phyloP scores from a whole-genome alignment of 1,140 invertebrate species.

The Pararge aegeria region DNA sequence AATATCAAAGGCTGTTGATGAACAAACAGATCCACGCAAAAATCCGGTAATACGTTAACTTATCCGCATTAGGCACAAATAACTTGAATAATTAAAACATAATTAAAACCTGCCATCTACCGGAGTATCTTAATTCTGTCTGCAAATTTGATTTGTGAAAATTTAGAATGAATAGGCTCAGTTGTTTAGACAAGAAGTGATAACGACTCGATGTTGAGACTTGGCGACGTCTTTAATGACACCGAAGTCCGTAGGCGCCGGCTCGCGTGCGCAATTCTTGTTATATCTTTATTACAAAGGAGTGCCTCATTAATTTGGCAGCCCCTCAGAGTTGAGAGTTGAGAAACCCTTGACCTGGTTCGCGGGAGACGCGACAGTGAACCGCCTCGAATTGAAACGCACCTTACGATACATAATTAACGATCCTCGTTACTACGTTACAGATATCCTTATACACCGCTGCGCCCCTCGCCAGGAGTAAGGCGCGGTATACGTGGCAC shows the following conservation, averaged over 20 bases:
- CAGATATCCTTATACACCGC: constrained; percentile 38
- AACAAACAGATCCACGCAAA: too few relatives aligned
- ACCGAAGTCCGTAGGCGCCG: constrained; percentile 58
- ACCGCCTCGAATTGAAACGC: constrained; percentile 68
- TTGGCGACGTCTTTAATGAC: constrained; percentile 72
- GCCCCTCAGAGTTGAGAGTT: constrained; percentile 72
- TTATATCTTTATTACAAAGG: constrained; percentile 80
- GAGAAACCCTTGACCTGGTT: constrained; percentile 75
- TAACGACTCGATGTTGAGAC: constrained; percentile 65
- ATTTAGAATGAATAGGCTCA: constrained; percentile 54
- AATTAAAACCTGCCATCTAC: constrained; percentile 6
- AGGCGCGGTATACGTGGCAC: too few relatives aligned
- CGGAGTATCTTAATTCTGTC: constrained; percentile 18
- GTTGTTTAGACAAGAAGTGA: constrained; percentile 69
- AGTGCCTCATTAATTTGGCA: constrained; percentile 79
- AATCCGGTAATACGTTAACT: too few relatives aligned
- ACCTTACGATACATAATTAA: constrained; percentile 77
- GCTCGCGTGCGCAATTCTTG: constrained; percentile 76
- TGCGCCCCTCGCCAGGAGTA: not conserved
- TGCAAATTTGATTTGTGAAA: constrained; percentile 36
- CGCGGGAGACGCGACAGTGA: constrained; percentile 63
- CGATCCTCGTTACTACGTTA: constrained; percentile 71
- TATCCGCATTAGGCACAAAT: not conserved
- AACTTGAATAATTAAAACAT: constrained; percentile 12
- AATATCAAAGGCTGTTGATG: too few relatives aligned